Conservation (phyloP, 2,113 vertebrate species). For the Climacteris rufus region DNA sequence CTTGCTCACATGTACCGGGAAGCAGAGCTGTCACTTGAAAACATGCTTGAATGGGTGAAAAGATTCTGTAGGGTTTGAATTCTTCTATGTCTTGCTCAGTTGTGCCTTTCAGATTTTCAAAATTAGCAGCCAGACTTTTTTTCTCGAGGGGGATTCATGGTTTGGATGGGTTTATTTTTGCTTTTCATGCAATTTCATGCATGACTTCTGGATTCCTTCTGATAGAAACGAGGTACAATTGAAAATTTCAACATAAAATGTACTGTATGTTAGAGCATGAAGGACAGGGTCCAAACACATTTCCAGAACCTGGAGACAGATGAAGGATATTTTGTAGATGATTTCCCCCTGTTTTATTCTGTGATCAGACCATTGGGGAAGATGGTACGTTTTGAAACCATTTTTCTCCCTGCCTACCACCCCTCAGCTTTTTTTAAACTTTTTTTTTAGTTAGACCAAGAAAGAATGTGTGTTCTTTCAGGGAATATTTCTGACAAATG, state of each 20-base stretch:
- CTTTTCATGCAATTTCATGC: neutral
- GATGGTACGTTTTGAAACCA: constrained; percentile 58
- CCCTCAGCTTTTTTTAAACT: rapidly evolving
- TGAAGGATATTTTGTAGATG: constrained; percentile 71
- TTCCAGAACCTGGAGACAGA: constrained; percentile 10
- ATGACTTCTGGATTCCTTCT: neutral
- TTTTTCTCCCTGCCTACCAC: neutral
- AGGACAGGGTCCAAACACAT: constrained; percentile 46
- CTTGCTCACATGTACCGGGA: constrained; percentile 85
- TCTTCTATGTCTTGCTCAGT: constrained; percentile 40
- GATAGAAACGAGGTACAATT: neutral
- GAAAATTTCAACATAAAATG: neutral
- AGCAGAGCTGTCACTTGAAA: constrained; percentile 75
- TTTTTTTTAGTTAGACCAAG: constrained; percentile 20
- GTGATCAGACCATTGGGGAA: constrained; percentile 21
- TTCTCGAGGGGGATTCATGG: neutral
- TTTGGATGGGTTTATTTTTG: neutral
- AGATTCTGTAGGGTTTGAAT: constrained; percentile 68
- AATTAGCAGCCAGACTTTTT: neutral
- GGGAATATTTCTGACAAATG: neutral
- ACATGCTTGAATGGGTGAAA: constrained; percentile 77
- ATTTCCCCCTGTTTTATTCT: neutral
- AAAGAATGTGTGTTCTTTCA: constrained; percentile 45
- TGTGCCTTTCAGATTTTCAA: constrained; percentile 62
- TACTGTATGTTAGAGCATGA: constrained; percentile 52